These are phyloP conservation scores for Lamellibrachia luymesi DNA, from an alignment of 1,140 invertebrate genomes.

Conservation along the genomic window DNA sequence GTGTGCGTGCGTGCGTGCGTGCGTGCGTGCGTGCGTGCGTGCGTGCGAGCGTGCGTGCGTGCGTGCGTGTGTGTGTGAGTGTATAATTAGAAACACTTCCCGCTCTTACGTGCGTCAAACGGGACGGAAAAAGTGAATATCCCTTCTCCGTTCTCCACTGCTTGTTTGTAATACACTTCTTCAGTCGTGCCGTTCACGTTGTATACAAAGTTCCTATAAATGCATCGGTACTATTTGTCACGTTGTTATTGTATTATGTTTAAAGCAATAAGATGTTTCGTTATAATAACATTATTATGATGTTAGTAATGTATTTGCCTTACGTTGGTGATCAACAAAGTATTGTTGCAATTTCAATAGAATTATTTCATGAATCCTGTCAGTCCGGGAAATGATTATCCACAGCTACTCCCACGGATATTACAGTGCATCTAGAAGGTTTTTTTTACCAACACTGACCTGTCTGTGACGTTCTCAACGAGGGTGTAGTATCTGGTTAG, in stretches of 20 bases:
- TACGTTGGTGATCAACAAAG: too few relatives aligned
- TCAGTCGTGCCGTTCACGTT: slow-evolving; percentile 80
- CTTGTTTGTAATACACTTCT: slow-evolving; percentile 87
- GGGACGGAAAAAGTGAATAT: slow-evolving; percentile 91
- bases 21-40: slow-evolving; percentile 63
- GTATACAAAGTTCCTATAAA: slow-evolving; percentile 76
- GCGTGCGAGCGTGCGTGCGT: slow-evolving; percentile 27
- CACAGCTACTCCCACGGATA: too few relatives aligned
- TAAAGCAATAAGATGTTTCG: too few relatives aligned
- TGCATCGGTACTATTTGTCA: background rate
- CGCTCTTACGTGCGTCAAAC: slow-evolving; percentile 70
- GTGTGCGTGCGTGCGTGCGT: background rate
- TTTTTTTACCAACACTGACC: slow-evolving; percentile 29
- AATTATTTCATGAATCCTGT: background rate
- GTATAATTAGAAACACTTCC: too few relatives aligned
- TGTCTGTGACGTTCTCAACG: slow-evolving; percentile 26
- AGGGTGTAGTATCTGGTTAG: slow-evolving; percentile 35
- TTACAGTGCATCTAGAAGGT: background rate
- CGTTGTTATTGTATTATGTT: too few relatives aligned
- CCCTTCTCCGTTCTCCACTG: slow-evolving; percentile 74
- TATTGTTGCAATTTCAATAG: too few relatives aligned
- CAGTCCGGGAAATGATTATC: background rate
- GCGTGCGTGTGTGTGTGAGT: slow-evolving; percentile 63
- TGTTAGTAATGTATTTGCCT: too few relatives aligned
- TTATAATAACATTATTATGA: too few relatives aligned